Base-by-base conservation (phyloP, 2,113 vertebrate genomes). In the Argyrosomus japonicus region DNA sequence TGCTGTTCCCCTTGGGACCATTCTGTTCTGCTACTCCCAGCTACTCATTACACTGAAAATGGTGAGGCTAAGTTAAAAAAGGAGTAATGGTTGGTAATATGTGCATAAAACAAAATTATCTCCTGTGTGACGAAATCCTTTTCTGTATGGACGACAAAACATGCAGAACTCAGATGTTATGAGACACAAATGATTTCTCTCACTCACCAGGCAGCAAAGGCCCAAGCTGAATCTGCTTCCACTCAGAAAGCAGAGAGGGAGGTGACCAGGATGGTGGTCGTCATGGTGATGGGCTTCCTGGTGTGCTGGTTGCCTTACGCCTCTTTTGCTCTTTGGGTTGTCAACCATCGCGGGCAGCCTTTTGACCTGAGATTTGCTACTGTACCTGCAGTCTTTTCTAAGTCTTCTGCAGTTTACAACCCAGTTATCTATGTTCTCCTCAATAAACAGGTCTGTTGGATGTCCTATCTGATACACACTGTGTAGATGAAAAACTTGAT, bases 181-280 rank as follows among this genome's bases (percentile, higher is more conserved):
- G 12, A 43, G n/a, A 36, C 27, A 51, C 10, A 50, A 21, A 13
- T 36, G 2, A 7, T 7, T 19, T 43, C 8, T 65, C 25, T 77
- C 25, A 13, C 36, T 36, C 21, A 36, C 13, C 48, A 95, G 95
- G 95, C 92, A 61, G 93, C 91, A 3, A 93, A 88, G 77, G 91
- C 92, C 64, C 94, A 95, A 72, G 92, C 93, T 6, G 94, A 95
- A 69, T 95, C 95, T 3, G 94, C 89, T 57, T 94, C 93, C 21
- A 95, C 95, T 12, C 94, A 95, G 91, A 95, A 95, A 73, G 94
- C 94, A 4, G 95, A 32, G 43, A 45, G 3, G 17, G 53, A 96
- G 94, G 95, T 95, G 73, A 96, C 93, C 68, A 93, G 88, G 87
- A 95, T 95, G 95, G 94, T 95, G 74, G 89, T 95, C 27, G 68